Evolutionary conservation across 2,888 invertebrate genomes (phyloP).

Genomic region (Acronicta alni): DNA sequence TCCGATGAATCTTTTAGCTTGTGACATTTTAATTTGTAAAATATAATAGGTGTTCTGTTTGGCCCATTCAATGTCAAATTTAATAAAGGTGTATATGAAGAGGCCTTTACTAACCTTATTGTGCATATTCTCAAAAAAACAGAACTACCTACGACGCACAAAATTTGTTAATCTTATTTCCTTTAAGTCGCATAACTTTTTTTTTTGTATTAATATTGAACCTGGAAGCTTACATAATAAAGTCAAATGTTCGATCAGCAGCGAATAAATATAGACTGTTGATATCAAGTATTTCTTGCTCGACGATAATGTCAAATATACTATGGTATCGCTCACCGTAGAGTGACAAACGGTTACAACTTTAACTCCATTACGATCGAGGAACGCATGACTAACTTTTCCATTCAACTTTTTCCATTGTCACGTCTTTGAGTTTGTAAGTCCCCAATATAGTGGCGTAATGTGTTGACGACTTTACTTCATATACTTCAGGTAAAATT

Average conservation of each 20-base stretch:
- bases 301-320: neutral
- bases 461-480: constrained; percentile 6
- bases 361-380: neutral
- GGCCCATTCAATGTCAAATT: neutral
- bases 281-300: no score
- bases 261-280: no score
- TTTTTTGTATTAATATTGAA: no score
- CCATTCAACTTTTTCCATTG: constrained; percentile 38
- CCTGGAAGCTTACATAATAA: no score
- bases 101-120: no score
- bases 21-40: no score
- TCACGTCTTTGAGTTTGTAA: constrained; percentile 17
- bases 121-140: no score
- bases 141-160: no score
- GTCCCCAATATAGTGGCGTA: constrained; percentile 19
- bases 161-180: no score
- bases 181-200: no score
- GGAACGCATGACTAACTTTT: constrained; percentile 34
- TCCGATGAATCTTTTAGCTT: neutral
- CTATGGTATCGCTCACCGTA: neutral
- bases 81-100: no score
- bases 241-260: no score
- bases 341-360: constrained; percentile 4
- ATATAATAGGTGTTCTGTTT: neutral
- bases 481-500: neutral